Conservation (phyloP, 2,888 invertebrate genomes). For the Dromius quadrimaculatus region DNA sequence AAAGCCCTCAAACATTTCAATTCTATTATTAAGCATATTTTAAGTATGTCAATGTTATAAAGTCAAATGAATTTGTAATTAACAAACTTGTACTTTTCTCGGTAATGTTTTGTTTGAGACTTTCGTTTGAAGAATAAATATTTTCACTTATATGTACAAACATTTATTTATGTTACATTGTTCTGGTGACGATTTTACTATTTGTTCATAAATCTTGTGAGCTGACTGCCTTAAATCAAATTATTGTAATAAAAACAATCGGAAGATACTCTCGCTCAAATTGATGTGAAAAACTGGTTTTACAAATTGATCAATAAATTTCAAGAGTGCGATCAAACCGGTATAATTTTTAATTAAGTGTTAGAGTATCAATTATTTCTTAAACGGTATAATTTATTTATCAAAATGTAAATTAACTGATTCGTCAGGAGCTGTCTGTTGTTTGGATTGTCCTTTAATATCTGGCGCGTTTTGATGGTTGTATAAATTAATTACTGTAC, state of each 20-base stretch:
- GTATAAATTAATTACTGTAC: no score
- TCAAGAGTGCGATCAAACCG: constrained; percentile 13
- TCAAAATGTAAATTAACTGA: no score
- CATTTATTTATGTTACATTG: constrained; percentile 21
- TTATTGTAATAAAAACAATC: constrained; percentile 5
- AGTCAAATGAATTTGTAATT: constrained; percentile 1
- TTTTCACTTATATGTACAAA: constrained; percentile 32
- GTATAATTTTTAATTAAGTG: constrained; percentile 13
- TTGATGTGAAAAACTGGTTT: constrained; percentile 5
- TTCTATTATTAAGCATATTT: background rate
- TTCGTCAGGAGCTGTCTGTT: no score
- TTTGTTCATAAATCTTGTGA: background rate
- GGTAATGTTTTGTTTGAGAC: constrained; percentile 20
- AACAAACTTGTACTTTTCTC: constrained; percentile 32
- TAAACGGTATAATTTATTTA: background rate
- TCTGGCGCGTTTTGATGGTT: no score
- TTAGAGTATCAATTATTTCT: background rate
- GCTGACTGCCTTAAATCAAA: constrained; percentile 2
- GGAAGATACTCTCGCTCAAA: constrained; percentile 11
- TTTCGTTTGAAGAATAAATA: constrained; percentile 39
- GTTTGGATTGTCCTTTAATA: no score
- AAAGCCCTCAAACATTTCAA: background rate
- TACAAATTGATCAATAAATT: background rate
- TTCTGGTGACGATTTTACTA: constrained; percentile 19
- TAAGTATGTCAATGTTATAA: background rate